phyloP scores from a whole-genome alignment of 2,888 invertebrate genomes.

The Formica aserva region DNA sequence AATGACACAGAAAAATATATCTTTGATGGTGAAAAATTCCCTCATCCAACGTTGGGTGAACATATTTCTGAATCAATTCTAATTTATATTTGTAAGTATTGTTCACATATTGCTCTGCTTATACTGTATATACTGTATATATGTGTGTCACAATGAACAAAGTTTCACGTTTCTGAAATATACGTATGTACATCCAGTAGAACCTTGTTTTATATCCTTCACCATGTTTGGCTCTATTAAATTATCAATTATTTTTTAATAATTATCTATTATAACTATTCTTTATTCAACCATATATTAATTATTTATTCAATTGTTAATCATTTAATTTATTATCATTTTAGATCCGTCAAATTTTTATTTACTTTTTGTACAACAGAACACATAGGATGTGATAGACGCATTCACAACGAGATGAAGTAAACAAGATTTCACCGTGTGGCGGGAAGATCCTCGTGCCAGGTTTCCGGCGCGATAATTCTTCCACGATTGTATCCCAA shows the following conservation, averaged over 20 bases:
- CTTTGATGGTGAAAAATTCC: no score
- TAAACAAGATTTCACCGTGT: constrained; percentile 7
- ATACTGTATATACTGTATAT: neutral
- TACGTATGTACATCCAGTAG: neutral
- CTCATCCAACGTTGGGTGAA: neutral
- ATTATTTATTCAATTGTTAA: neutral
- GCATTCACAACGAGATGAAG: constrained; percentile 9
- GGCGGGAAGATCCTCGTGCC: neutral
- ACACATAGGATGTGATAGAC: neutral
- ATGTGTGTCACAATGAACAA: neutral
- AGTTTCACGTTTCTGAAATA: neutral
- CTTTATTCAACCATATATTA: neutral
- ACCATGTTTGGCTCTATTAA: neutral
- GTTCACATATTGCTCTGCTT: neutral
- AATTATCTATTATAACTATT: neutral
- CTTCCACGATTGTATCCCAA: constrained; percentile 19
- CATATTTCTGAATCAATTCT: neutral
- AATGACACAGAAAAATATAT: no score
- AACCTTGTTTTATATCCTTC: neutral
- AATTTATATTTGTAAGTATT: neutral
- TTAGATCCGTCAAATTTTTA: neutral
- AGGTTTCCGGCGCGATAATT: constrained; percentile 11
- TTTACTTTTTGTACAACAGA: neutral
- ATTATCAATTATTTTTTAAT: neutral
- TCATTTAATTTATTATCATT: neutral